These are phyloP conservation scores for Poecile montanus DNA, from an alignment of 2,797 vertebrate species.

Conservation along the genomic window DNA sequence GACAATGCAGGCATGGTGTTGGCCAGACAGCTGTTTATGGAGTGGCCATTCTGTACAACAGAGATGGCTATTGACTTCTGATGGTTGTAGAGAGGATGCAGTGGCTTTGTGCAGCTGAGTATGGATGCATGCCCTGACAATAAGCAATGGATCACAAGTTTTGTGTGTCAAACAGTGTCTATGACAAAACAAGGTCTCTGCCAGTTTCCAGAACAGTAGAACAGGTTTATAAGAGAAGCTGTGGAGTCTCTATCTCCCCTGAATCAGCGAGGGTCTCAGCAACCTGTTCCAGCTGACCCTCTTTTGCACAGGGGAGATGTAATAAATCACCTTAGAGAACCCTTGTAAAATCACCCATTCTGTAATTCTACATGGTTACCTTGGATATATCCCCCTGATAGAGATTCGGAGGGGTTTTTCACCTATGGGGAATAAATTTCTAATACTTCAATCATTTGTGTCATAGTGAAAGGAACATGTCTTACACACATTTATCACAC, in stretches of 20 bases:
- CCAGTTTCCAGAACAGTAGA: neutral
- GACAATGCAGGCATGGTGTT: neutral
- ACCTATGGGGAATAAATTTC: neutral
- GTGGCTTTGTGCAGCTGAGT: neutral
- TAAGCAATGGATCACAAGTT: neutral
- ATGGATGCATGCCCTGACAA: neutral
- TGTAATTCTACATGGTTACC: neutral
- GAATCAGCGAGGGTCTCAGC: neutral
- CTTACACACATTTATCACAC: neutral
- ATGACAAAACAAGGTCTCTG: neutral
- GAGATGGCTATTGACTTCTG: neutral
- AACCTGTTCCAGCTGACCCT: neutral
- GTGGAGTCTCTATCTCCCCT: neutral
- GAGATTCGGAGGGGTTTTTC: neutral
- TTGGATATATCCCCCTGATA: neutral
- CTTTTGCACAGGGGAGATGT: neutral
- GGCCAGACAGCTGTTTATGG: neutral
- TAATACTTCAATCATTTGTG: neutral
- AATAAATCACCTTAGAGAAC: neutral
- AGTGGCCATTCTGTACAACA: neutral
- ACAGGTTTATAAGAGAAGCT: neutral
- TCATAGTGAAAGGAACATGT: neutral
- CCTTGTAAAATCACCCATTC: neutral
- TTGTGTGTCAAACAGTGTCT: neutral
- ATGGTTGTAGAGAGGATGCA: fast-evolving